phyloP scores from a whole-genome alignment of 2,888 invertebrate species.

The Nomada fucata region DNA sequence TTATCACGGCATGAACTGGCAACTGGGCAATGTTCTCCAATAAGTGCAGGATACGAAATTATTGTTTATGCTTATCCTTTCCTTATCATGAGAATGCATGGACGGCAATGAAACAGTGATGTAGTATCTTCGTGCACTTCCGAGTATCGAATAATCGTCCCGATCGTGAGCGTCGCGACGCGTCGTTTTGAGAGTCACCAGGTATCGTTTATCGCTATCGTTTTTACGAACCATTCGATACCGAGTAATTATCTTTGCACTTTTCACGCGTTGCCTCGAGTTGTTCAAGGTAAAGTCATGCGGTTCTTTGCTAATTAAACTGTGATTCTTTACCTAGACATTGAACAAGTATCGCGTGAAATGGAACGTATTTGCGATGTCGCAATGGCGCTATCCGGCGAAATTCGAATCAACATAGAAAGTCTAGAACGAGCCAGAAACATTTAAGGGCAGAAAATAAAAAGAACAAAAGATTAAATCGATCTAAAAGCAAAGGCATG shows the following conservation, averaged over 20 bases:
- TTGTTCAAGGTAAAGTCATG: neutral
- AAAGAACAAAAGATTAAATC: too few species aligned
- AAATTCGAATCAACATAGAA: too few species aligned
- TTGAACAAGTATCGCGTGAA: too few species aligned
- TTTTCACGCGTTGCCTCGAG: neutral
- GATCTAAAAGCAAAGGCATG: too few species aligned
- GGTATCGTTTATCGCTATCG: constrained; percentile 22
- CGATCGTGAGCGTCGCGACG: neutral
- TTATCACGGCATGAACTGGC: neutral
- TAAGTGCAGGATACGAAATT: neutral
- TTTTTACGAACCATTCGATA: constrained; percentile 11
- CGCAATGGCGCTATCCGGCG: too few species aligned
- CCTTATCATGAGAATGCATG: neutral
- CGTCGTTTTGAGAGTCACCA: constrained; percentile 3
- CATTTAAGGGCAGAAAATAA: too few species aligned
- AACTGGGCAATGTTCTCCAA: neutral
- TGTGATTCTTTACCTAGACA: too few species aligned
- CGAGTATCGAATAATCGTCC: constrained; percentile 30
- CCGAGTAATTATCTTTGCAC: constrained; percentile 3
- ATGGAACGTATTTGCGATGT: too few species aligned
- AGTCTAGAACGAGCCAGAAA: too few species aligned
- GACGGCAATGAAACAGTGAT: constrained; percentile 15
- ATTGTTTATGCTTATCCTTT: neutral
- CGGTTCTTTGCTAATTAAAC: neutral
- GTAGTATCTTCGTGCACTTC: constrained; percentile 16